Evolutionary conservation across 2,888 invertebrate species (phyloP).

Genomic region (Ditula angustiorana): DNA sequence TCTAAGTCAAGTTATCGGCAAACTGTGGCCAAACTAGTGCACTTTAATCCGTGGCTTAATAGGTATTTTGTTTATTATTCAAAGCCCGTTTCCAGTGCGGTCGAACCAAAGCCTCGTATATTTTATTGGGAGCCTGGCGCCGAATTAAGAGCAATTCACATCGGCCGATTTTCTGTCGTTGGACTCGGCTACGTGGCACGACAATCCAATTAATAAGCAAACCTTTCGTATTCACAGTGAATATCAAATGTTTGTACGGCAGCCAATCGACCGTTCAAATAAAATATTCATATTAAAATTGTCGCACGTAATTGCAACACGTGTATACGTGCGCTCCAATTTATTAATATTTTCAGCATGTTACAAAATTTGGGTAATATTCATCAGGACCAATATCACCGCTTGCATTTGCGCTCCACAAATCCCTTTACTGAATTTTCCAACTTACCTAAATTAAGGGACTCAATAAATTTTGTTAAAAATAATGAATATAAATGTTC

Average conservation of each 20-base stretch:
- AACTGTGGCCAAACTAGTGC: constrained; percentile 24
- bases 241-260: constrained; percentile 75
- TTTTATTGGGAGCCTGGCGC: constrained; percentile 63
- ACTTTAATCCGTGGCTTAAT: constrained; percentile 41
- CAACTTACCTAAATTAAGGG: neutral
- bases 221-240: constrained; percentile 77
- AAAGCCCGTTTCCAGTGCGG: constrained; percentile 59
- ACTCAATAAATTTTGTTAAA: too few relatives aligned
- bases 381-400: neutral
- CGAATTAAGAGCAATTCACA: constrained; percentile 77
- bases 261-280: constrained; percentile 69
- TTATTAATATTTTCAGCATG: constrained; percentile 27
- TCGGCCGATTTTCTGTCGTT: constrained; percentile 68
- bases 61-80: constrained; percentile 66
- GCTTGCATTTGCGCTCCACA: neutral
- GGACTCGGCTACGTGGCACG: constrained; percentile 60
- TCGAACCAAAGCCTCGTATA: constrained; percentile 58
- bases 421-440: neutral
- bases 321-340: constrained; percentile 41
- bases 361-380: constrained; percentile 17
- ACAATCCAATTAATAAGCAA: constrained; percentile 81
- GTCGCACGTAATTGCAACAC: constrained; percentile 61
- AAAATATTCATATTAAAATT: constrained; percentile 79
- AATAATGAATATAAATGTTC: neutral
- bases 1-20: constrained; percentile 9